Evolutionary conservation across 2,113 vertebrate genomes (phyloP).

Genomic region (Proteles cristata): DNA sequence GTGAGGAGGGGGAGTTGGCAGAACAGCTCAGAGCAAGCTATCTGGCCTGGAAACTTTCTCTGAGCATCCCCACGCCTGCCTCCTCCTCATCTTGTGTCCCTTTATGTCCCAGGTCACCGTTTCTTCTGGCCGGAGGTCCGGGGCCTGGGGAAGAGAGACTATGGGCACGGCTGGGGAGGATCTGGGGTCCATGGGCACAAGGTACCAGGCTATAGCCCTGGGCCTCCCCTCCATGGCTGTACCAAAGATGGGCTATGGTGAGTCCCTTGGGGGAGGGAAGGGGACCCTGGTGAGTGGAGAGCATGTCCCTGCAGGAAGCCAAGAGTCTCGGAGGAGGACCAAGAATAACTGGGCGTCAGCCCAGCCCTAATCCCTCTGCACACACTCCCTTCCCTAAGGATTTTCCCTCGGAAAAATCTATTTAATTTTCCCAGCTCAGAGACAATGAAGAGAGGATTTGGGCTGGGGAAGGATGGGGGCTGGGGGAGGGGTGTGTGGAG

Average conservation of each 20-base stretch:
- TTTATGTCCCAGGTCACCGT: not conserved
- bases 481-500: not conserved
- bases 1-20: conserved; percentile 36
- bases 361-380: conserved; percentile 53
- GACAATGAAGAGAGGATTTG: conserved; percentile 34
- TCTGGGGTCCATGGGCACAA: not conserved
- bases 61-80: not conserved
- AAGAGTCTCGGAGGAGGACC: not conserved
- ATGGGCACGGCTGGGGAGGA: not conserved
- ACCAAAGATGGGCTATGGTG: not conserved
- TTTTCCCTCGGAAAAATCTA: conserved; percentile 43
- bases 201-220: not conserved
- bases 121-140: not conserved
- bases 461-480: not conserved
- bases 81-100: fast-evolving
- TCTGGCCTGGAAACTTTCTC: conserved; percentile 30
- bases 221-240: not conserved
- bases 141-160: not conserved
- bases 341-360: not conserved
- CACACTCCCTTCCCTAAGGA: conserved; percentile 62
- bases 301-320: conserved; percentile 17
- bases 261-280: not conserved
- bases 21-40: not conserved
- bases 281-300: not conserved
- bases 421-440: conserved; percentile 58